Conservation (phyloP, 2,113 vertebrate genomes). For the Urocynchramus pylzowi region DNA sequence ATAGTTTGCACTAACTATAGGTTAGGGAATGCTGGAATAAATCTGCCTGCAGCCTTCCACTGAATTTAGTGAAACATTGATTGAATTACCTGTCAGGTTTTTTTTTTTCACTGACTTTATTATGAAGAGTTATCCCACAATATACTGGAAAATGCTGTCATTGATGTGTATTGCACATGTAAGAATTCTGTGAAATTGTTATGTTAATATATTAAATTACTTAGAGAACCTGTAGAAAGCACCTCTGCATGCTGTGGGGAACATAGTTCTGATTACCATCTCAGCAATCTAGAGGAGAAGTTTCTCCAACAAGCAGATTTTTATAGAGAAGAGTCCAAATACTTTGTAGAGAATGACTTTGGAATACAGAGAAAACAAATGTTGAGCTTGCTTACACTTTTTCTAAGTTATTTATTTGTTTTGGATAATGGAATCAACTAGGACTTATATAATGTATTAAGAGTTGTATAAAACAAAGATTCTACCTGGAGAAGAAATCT, state of each 20-base stretch:
- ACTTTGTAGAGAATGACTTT: not conserved
- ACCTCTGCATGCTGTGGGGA: not conserved
- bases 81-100: not conserved
- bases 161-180: not conserved
- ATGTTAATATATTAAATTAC: not conserved
- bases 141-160: not conserved
- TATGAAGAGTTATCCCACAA: not conserved
- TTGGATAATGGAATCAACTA: not conserved
- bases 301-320: not conserved
- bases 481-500: not conserved
- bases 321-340: not conserved
- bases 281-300: not conserved
- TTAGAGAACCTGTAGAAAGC: not conserved
- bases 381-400: not conserved
- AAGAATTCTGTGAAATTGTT: not conserved
- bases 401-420: not conserved
- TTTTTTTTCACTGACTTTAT: not conserved
- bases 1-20: not conserved
- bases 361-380: not conserved
- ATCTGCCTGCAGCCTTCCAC: not conserved
- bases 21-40: not conserved
- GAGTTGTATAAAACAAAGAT: not conserved
- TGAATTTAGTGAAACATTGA: fast-evolving
- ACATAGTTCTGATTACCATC: not conserved
- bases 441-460: not conserved